Percentiles rank a stretch among this genome's conserved stretches.
Conservation (phyloP, 2,888 invertebrate genomes). For the Drosophila testacea region DNA sequence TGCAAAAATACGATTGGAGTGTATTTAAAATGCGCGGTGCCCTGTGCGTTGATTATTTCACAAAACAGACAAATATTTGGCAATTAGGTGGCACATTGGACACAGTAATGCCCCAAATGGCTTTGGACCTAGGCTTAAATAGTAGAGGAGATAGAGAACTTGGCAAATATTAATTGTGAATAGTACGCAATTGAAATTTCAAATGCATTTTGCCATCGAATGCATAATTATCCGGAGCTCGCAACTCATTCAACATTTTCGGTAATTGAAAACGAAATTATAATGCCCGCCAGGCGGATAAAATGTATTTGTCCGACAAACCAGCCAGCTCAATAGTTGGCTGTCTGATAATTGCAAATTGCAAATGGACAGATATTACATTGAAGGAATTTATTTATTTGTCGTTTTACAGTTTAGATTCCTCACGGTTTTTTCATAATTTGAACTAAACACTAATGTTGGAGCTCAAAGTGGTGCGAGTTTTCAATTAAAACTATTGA, state of each 20-base stretch:
- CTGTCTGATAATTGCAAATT: slow-evolving; percentile 22
- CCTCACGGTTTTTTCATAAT: neutral
- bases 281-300: slow-evolving; percentile 25
- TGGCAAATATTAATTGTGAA: slow-evolving; percentile 48
- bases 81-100: slow-evolving; percentile 55
- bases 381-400: slow-evolving; percentile 24
- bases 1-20: slow-evolving; percentile 22
- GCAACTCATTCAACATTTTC: slow-evolving; percentile 20
- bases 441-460: neutral
- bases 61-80: slow-evolving; percentile 64
- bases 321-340: neutral
- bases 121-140: slow-evolving; percentile 8
- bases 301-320: slow-evolving; percentile 14
- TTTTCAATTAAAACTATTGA: slow-evolving; percentile 30
- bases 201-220: slow-evolving; percentile 39
- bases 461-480: neutral
- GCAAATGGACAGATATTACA: slow-evolving; percentile 24
- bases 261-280: slow-evolving; percentile 68
- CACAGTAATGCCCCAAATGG: slow-evolving; percentile 21
- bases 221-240: slow-evolving; percentile 47
- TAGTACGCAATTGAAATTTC: slow-evolving; percentile 37
- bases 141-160: slow-evolving; percentile 4
- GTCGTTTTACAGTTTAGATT: slow-evolving; percentile 6
- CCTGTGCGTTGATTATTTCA: slow-evolving; percentile 54
- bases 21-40: slow-evolving; percentile 35